Evolutionary conservation across 2,113 vertebrate species (phyloP).

Genomic region (Vulpes vulpes): DNA sequence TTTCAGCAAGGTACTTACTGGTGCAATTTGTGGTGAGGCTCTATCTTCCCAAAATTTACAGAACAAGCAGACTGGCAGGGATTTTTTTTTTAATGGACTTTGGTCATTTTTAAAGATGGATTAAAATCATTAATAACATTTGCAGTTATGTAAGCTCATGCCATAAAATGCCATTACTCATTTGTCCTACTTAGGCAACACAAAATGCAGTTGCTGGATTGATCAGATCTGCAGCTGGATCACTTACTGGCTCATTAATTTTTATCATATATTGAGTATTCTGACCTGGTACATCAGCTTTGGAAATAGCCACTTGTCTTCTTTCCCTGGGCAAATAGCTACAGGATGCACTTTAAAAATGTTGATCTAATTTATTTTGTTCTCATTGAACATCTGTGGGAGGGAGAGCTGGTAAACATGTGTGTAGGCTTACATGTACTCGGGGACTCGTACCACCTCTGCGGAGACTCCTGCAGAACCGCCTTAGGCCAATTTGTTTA

Average conservation of each 20-base stretch:
- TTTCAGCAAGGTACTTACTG: conserved; percentile 17
- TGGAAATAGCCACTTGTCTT: conserved; percentile 77
- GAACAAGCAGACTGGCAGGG: conserved; percentile 26
- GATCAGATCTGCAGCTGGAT: conserved; percentile 79
- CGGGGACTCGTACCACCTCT: conserved; percentile 45
- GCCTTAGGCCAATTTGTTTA: not conserved
- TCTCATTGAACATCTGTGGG: conserved; percentile 72
- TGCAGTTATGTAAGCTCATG: conserved; percentile 27
- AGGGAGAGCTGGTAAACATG: conserved; percentile 63
- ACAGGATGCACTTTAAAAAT: conserved; percentile 69
- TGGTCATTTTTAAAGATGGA: conserved; percentile 70
- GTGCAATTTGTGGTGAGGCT: not conserved
- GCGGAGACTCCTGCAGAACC: conserved; percentile 2
- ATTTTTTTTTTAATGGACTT: conserved; percentile 42
- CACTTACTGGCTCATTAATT: conserved; percentile 80
- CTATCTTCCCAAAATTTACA: conserved; percentile 59
- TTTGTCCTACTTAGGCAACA: conserved; percentile 66
- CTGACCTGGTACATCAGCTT: conserved; percentile 76
- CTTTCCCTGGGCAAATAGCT: conserved; percentile 66
- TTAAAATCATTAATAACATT: conserved; percentile 63
- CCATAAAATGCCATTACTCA: conserved; percentile 66
- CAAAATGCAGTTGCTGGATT: conserved; percentile 59
- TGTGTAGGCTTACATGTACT: conserved; percentile 53
- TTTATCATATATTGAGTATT: conserved; percentile 79
- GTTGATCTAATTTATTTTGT: conserved; percentile 75